phyloP scores from a whole-genome alignment of 1,140 invertebrate genomes.

The Orchestia grillus region DNA sequence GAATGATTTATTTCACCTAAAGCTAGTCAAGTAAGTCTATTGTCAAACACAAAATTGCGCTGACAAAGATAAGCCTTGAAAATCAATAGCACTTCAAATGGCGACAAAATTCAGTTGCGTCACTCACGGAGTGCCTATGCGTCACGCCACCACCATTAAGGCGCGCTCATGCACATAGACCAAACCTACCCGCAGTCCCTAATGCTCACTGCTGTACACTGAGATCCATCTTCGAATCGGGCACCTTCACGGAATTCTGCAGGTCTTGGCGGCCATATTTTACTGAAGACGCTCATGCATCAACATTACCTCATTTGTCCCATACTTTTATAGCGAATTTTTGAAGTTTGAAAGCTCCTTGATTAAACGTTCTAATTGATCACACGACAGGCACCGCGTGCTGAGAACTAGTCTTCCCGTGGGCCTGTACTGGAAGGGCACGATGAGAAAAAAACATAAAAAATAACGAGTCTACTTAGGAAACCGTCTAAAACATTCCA shows the following conservation, averaged over 20 bases:
- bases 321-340: not conserved
- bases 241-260: not conserved
- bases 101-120: no score
- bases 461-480: not conserved
- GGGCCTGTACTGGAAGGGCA: not conserved
- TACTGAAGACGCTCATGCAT: not conserved
- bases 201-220: not conserved
- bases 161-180: no score
- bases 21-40: no score
- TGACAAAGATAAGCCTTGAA: no score
- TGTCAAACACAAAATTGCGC: no score
- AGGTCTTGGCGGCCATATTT: not conserved
- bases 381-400: not conserved
- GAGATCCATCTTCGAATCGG: not conserved
- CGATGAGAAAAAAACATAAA: not conserved
- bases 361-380: conserved; percentile 27
- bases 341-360: conserved; percentile 5
- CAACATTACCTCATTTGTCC: conserved; percentile 13
- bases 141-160: no score
- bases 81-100: no score
- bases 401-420: not conserved
- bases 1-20: no score
- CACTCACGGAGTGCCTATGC: no score
- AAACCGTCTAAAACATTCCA: not conserved
- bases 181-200: not conserved